Conservation (phyloP, 2,888 invertebrate genomes). For the Acronicta aceris region DNA sequence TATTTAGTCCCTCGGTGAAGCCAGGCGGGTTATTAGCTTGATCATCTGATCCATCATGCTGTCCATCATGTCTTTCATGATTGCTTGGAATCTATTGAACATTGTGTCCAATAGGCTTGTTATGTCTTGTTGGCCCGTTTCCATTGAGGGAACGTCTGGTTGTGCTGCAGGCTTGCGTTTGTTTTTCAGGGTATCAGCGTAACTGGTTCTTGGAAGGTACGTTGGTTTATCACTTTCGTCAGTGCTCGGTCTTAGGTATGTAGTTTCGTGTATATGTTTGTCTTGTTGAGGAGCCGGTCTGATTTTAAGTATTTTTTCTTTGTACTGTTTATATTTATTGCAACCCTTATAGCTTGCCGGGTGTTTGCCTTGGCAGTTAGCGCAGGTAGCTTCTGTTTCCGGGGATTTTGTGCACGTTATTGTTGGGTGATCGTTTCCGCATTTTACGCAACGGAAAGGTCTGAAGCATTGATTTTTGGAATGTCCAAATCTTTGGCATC, state of each 20-base stretch:
- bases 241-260: no score
- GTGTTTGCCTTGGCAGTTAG: conserved; percentile 1
- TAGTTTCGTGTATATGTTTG: neutral
- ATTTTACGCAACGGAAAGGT: neutral
- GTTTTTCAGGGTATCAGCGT: neutral
- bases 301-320: neutral
- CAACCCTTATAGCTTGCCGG: neutral
- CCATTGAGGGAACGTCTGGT: neutral
- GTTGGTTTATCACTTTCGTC: no score
- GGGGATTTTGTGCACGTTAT: neutral
- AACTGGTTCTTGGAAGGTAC: no score
- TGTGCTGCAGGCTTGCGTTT: no score
- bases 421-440: neutral
- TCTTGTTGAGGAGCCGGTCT: neutral
- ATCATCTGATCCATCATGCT: conserved; percentile 3
- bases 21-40: neutral
- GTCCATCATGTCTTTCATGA: conserved; percentile 1
- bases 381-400: neutral
- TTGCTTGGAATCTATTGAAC: conserved; percentile 1
- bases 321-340: neutral
- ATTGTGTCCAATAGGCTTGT: neutral
- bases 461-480: conserved; percentile 2
- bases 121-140: neutral
- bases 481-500: neutral
- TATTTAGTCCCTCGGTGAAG: neutral